Evolutionary conservation across 2,888 invertebrate species (phyloP).

Genomic region (Scaptomyza reducta): DNA sequence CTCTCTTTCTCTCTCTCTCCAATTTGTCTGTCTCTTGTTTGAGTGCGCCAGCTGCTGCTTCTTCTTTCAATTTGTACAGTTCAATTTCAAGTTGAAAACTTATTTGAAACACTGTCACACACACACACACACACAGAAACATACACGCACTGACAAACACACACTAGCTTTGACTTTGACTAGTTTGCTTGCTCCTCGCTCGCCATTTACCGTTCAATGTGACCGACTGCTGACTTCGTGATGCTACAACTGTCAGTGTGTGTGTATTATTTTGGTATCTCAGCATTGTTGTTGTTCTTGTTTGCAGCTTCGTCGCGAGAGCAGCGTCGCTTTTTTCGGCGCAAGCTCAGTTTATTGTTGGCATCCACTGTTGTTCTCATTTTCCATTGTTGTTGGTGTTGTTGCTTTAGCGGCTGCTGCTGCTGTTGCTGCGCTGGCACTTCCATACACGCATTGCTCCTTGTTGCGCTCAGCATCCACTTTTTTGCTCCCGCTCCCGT

Average conservation of each 20-base stretch:
- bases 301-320: conserved; percentile 57
- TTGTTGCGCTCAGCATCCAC: conserved; percentile 77
- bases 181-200: conserved; percentile 41
- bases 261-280: conserved; percentile 42
- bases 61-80: conserved; percentile 58
- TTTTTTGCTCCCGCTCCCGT: conserved; percentile 15
- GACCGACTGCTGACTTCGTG: conserved; percentile 41
- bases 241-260: conserved; percentile 10
- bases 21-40: conserved; percentile 61
- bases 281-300: conserved; percentile 58
- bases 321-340: conserved; percentile 63
- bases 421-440: conserved; percentile 58
- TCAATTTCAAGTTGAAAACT: conserved; percentile 77
- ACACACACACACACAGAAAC: conserved; percentile 5
- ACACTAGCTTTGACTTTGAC: conserved; percentile 48
- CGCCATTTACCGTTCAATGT: conserved; percentile 50
- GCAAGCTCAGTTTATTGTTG: conserved; percentile 80
- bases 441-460: conserved; percentile 50
- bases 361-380: conserved; percentile 45
- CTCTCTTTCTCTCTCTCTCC: conserved; percentile 58
- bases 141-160: not conserved
- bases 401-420: conserved; percentile 39
- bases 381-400: conserved; percentile 30
- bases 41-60: conserved; percentile 27
- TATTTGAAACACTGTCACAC: conserved; percentile 45